Conservation (phyloP, 2,113 vertebrate genomes). For the Diadophis punctatus region DNA sequence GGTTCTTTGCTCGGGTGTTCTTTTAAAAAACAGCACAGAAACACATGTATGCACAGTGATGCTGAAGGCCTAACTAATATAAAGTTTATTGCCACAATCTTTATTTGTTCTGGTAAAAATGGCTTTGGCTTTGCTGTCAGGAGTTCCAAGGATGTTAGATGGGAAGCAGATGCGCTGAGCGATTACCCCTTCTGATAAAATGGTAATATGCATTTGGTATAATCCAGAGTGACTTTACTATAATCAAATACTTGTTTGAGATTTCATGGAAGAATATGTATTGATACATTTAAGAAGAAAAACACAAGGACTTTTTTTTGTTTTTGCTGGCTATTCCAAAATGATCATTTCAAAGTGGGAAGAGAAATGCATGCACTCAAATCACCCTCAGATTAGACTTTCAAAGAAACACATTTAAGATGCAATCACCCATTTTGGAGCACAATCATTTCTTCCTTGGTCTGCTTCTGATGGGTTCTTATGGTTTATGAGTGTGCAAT, state of each 20-base stretch:
- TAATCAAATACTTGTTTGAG: constrained; percentile 11
- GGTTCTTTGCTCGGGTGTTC: background rate
- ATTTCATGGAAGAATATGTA: constrained; percentile 41
- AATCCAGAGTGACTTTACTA: constrained; percentile 49
- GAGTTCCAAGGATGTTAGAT: background rate
- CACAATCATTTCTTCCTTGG: background rate
- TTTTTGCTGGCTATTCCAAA: constrained; percentile 8
- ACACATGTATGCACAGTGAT: background rate
- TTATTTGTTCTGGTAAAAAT: background rate
- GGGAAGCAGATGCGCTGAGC: constrained; percentile 20
- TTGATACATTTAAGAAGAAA: constrained; percentile 1
- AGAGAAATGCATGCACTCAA: background rate
- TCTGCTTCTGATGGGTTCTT: background rate
- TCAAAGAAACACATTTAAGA: no score
- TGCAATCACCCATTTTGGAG: background rate
- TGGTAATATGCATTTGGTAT: constrained; percentile 4
- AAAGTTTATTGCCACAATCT: constrained; percentile 7
- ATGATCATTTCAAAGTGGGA: background rate
- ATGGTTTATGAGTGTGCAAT: background rate
- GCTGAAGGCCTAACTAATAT: background rate
- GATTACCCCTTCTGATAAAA: constrained; percentile 16
- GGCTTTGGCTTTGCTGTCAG: constrained; percentile 1
- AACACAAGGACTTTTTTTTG: background rate
- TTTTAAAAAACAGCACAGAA: background rate
- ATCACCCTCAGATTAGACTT: background rate